Base-by-base conservation (phyloP, 1,140 invertebrate species). In the Pseudomyrmex sp. region DNA sequence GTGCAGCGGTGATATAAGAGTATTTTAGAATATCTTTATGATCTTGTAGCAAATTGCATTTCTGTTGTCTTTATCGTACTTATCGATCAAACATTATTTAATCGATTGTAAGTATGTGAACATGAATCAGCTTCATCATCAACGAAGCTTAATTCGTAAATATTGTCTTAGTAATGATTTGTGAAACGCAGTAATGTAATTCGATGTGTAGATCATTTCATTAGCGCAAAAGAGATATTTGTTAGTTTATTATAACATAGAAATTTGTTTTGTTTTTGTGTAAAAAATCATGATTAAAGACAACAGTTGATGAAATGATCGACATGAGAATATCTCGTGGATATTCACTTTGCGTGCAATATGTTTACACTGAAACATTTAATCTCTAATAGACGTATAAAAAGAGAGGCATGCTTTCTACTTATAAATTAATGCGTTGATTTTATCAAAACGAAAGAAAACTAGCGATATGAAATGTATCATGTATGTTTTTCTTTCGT, bases 31-130 rank as follows among this genome's bases (percentile, higher is more conserved):
- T 83, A 58, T 59, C n/a, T 59, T 70, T 80, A 26, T 65, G 13
- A 61, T 79, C 65, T 70, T 79, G 52, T 80, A 80, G 66, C 44
- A 70, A 80, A 80, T 72, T 72, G 44, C 54, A 59, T 44, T 80
- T 80, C 59, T 61, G 23, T 72, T 48, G 54, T n/a, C 44, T 70
- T 59, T 7, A 12, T 70, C n/a, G 52, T 56, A 26, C 1, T 15
- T 65, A 52, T 63, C 7, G n/a, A 54, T 52, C 46, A 10, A 50
- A 4, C 2, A 59, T 59, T n/a, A 18, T 68, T 77, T 46, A 56
- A 44, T 9, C 13, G 18, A 48, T 50, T 68, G 12, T 35, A 61
- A 48, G 35, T 77, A 63, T 35, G 20, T 35, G 26, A n/a, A 66
- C n/a, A 46, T 56, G 26, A 46, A 26, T 13, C 65, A 59, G 2